Evolutionary conservation across 2,797 vertebrate species (phyloP).

Genomic region (Champsocephalus esox): DNA sequence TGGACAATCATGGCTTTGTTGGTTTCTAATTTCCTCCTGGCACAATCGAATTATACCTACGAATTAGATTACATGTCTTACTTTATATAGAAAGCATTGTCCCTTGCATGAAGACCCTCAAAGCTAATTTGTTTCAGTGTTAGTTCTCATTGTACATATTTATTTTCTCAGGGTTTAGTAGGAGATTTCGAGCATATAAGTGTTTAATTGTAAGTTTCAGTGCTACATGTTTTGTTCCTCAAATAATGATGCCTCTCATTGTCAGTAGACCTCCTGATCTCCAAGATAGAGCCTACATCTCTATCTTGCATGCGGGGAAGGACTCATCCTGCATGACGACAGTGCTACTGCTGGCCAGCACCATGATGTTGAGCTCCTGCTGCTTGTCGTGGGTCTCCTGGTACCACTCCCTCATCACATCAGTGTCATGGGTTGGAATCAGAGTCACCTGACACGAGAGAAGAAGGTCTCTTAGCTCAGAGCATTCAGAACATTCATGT

Average conservation of each 20-base stretch:
- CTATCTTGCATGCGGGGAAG: slow-evolving; percentile 98
- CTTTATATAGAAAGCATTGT: slow-evolving; percentile 16
- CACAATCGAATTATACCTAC: slow-evolving; percentile 6
- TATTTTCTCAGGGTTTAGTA: slow-evolving; percentile 30
- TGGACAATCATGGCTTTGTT: slow-evolving; percentile 32
- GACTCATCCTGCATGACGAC: slow-evolving; percentile 99
- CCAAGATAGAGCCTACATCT: slow-evolving; percentile 86
- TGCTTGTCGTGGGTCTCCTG: slow-evolving; percentile 98
- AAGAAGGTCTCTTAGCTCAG: slow-evolving; percentile 10
- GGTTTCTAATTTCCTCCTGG: slow-evolving; percentile 23
- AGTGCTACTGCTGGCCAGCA: slow-evolving; percentile 98
- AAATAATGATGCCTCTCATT: slow-evolving; percentile 24
- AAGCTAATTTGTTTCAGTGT: slow-evolving; percentile 40
- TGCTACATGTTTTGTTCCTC: slow-evolving; percentile 55
- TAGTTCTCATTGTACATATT: slow-evolving; percentile 37
- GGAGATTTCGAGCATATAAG: slow-evolving; percentile 40
- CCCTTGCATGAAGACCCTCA: slow-evolving; percentile 15
- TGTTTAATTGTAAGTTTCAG: slow-evolving; percentile 58
- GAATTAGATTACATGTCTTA: slow-evolving; percentile 14
- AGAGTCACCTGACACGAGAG: slow-evolving; percentile 89
- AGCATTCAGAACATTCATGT: slow-evolving; percentile 4
- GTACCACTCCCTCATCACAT: slow-evolving; percentile 99
- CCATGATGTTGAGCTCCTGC: slow-evolving; percentile 98
- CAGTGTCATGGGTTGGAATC: slow-evolving; percentile 97
- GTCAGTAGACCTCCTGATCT: slow-evolving; percentile 2